Evolutionary conservation across 1,140 invertebrate species (phyloP), one percentile per base, ranked within the genome.

Genomic region (Oryzaephilus surinamensis): DNA sequence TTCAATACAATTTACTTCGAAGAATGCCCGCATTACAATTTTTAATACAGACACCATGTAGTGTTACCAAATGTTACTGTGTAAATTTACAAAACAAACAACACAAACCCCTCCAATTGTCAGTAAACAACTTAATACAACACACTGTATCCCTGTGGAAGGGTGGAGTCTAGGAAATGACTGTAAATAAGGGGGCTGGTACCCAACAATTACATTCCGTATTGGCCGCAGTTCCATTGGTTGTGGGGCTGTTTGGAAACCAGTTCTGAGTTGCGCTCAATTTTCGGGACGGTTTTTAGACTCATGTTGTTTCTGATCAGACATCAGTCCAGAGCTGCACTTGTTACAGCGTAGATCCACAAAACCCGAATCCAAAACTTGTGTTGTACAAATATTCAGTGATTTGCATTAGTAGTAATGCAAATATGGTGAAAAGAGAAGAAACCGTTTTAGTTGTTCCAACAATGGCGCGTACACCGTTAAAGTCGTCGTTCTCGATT

Each of bases 401-500:
- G n/a, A n/a, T n/a, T n/a, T n/a, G n/a, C n/a, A n/a, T n/a, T n/a
- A n/a, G n/a, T n/a, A n/a, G 38, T 40, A 32, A 40, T 40, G 30
- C 32, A 49, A 64, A 45, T 38, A 72, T 72, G 69, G 67, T 73
- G 52, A 72, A 72, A 45, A 70, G 67, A 61, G 68, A 72, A 65
- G 44, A 62, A 61, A 52, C 58, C 57, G 34, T 67, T 61, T 58
- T 60, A 17, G 57, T 65, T 47, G 65, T 71, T 45, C 64, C 62
- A 23, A 66, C 69, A 4, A 71, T 73, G 52, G 66, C 73, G 16
- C 63, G 71, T 18, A 67, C 72, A 28, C 71, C 74, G 0, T 54
- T 78, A 0, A 78, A 77, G 46, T 79, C 74, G 7, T 78, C 70
- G 38, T 84, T 83, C 59, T 81, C 76, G 37, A 84, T 84, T 27